These are phyloP conservation scores for Champsocephalus gunnari DNA, from an alignment of 2,797 vertebrate species.

Conservation along the genomic window DNA sequence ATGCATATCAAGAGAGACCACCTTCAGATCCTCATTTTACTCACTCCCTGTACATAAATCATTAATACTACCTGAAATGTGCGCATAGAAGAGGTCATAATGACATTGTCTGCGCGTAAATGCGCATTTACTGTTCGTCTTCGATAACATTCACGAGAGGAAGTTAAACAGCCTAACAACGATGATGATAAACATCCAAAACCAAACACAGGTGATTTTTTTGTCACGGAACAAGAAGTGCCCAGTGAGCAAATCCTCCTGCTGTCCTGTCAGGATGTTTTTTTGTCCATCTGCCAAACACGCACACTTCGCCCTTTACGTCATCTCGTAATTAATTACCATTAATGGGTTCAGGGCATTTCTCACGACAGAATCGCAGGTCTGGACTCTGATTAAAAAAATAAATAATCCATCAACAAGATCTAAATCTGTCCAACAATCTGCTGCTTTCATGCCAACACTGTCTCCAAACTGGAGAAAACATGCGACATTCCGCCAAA, in stretches of 20 bases:
- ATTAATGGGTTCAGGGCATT: slow-evolving; percentile 55
- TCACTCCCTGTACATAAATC: slow-evolving; percentile 29
- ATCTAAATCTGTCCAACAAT: slow-evolving; percentile 1
- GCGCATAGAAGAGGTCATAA: neutral
- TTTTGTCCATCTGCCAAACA: slow-evolving; percentile 67
- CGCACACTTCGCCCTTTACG: slow-evolving; percentile 55
- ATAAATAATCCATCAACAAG: too few species aligned
- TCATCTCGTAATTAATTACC: slow-evolving; percentile 48
- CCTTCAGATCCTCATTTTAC: slow-evolving; percentile 17
- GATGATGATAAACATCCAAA: slow-evolving; percentile 28
- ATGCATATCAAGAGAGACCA: slow-evolving; percentile 35
- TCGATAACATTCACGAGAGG: neutral
- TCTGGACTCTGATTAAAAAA: slow-evolving; percentile 16
- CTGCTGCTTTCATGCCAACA: slow-evolving; percentile 12
- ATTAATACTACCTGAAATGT: slow-evolving; percentile 5
- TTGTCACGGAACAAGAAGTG: slow-evolving; percentile 38
- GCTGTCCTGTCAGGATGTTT: slow-evolving; percentile 37
- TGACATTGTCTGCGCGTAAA: slow-evolving; percentile 31
- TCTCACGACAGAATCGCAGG: slow-evolving; percentile 34
- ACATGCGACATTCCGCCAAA: slow-evolving; percentile 63
- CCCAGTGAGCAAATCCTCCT: slow-evolving; percentile 38
- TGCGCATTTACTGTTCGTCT: slow-evolving; percentile 1
- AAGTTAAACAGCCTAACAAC: neutral
- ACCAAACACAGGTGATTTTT: slow-evolving; percentile 20
- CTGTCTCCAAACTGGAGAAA: slow-evolving; percentile 31